Evolutionary conservation across 1,140 invertebrate species (phyloP).

Genomic region (Halesus radiatus): DNA sequence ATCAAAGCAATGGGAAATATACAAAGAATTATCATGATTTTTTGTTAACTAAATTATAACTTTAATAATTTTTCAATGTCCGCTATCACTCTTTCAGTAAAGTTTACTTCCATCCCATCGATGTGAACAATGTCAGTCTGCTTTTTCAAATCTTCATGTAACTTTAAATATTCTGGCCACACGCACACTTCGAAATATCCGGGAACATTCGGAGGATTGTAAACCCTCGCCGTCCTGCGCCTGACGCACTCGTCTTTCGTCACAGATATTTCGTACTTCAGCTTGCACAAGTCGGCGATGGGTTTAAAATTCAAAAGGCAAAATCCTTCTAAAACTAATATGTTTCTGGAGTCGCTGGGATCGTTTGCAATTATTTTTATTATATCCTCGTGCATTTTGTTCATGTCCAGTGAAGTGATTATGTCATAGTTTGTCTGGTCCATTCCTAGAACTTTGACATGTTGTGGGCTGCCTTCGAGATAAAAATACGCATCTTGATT

Average conservation of each 20-base stretch:
- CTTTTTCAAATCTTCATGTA: conserved; percentile 9
- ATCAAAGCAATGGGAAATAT: no score
- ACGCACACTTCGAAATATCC: conserved; percentile 85
- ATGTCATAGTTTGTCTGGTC: conserved; percentile 87
- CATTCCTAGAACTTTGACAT: conserved; percentile 75
- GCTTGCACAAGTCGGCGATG: conserved; percentile 75
- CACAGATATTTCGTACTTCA: conserved; percentile 81
- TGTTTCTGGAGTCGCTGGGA: background rate
- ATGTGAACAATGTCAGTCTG: background rate
- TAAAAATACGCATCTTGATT: conserved; percentile 87
- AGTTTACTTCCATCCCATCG: conserved; percentile 21
- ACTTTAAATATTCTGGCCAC: conserved; percentile 79
- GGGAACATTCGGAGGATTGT: conserved; percentile 83
- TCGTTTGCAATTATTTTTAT: conserved; percentile 40
- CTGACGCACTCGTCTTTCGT: conserved; percentile 76
- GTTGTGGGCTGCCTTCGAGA: conserved; percentile 76
- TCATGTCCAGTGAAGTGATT: conserved; percentile 81
- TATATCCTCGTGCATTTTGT: conserved; percentile 76
- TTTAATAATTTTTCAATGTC: conserved; percentile 7
- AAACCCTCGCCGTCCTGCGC: conserved; percentile 73
- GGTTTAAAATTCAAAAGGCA: conserved; percentile 77
- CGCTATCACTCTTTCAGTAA: background rate
- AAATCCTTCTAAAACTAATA: conserved; percentile 73
- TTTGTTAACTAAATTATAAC: background rate
- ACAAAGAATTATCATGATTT: no score